phyloP scores from a whole-genome alignment of 2,113 vertebrate species.

The Pampusana beccarii region DNA sequence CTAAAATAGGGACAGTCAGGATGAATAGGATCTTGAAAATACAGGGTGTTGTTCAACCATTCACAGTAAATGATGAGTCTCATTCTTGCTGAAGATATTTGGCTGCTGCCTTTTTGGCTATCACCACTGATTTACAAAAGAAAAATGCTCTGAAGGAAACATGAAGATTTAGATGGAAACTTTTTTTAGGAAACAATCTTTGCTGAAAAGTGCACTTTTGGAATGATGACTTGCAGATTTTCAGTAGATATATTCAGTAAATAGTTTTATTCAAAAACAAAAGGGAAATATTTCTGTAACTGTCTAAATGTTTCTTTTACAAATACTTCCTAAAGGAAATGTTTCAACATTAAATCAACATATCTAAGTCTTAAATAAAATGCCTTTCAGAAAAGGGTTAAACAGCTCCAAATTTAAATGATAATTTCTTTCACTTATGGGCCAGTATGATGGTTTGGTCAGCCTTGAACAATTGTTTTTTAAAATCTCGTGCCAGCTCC shows the following conservation, averaged over 20 bases:
- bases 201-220: conserved; percentile 50
- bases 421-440: not conserved
- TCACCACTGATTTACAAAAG: conserved; percentile 47
- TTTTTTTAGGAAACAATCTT: conserved; percentile 40
- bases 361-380: not conserved
- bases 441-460: not conserved
- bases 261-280: conserved; percentile 30
- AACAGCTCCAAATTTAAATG: not conserved
- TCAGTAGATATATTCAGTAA: conserved; percentile 2
- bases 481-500: not conserved
- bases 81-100: conserved; percentile 39
- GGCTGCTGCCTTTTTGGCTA: conserved; percentile 35
- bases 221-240: conserved; percentile 56
- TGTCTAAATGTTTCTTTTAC: conserved; percentile 36
- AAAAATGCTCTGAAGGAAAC: conserved; percentile 28
- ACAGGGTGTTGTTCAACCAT: not conserved
- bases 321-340: conserved; percentile 17
- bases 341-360: conserved; percentile 2
- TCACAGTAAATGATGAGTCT: conserved; percentile 22
- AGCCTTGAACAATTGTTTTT: not conserved
- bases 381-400: not conserved
- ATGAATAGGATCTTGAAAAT: conserved; percentile 30
- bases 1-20: not conserved
- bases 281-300: conserved; percentile 5
- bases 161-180: conserved; percentile 27